Evolutionary conservation across 2,113 vertebrate species (phyloP).

Genomic region (Grammomys dolichurus): DNA sequence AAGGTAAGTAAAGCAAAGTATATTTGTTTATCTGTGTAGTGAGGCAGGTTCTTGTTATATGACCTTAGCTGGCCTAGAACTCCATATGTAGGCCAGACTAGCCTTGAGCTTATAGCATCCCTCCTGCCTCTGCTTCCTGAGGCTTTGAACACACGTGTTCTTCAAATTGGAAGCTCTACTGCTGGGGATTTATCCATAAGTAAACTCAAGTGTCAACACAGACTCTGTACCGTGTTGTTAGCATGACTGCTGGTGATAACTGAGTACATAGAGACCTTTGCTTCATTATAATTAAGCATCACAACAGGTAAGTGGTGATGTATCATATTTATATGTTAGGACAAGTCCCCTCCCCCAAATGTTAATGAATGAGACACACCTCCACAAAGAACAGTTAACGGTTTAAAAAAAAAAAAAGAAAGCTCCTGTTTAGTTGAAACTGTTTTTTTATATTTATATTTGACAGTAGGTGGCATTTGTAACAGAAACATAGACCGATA

Average conservation of each 20-base stretch:
- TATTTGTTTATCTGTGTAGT: not conserved
- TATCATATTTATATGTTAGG: not conserved
- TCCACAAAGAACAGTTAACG: not conserved
- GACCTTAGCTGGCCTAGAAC: not conserved
- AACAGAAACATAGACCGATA: not conserved
- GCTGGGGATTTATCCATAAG: not conserved
- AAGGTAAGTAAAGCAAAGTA: not conserved
- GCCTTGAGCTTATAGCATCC: not conserved
- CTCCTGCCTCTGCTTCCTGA: not conserved
- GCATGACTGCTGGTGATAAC: not conserved
- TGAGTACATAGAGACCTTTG: not conserved
- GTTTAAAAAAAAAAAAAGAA: not conserved
- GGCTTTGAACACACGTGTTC: not conserved
- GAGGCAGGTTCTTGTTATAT: not conserved
- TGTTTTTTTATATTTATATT: not conserved
- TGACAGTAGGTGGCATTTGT: constrained; percentile 3
- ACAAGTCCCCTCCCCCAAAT: not conserved
- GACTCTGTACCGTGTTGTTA: not conserved
- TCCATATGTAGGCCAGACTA: not conserved
- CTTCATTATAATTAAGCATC: accelerated
- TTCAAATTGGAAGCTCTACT: not conserved
- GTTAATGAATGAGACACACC: not conserved
- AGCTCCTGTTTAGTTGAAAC: not conserved
- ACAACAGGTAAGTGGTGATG: too few species aligned
- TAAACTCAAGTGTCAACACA: not conserved